Conservation (phyloP, 2,888 invertebrate species). For the Oscheius myriophilus region DNA sequence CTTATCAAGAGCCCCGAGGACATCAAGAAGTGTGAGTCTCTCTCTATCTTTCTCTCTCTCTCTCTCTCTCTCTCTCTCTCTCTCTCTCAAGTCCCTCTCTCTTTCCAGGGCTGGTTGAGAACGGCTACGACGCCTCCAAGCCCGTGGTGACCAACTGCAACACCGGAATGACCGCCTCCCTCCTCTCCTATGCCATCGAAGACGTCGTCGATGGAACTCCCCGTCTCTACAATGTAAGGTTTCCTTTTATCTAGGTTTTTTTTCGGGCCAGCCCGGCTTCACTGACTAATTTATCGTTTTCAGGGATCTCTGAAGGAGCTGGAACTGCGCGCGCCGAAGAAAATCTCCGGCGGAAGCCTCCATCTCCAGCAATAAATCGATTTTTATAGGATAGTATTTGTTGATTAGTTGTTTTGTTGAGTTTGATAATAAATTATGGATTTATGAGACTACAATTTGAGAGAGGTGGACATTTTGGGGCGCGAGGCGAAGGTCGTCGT, state of each 20-base stretch:
- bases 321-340: slow-evolving; percentile 60
- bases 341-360: slow-evolving; percentile 57
- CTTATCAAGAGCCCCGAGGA: slow-evolving; percentile 41
- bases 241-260: too few species aligned
- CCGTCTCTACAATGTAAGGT: slow-evolving; percentile 47
- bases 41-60: background rate
- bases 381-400: too few species aligned
- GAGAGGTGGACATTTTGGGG: slow-evolving; percentile 2
- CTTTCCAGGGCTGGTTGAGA: slow-evolving; percentile 28
- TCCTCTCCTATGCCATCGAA: slow-evolving; percentile 53
- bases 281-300: slow-evolving; percentile 8
- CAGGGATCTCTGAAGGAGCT: slow-evolving; percentile 66
- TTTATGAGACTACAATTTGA: background rate
- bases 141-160: slow-evolving; percentile 52
- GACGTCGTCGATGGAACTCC: slow-evolving; percentile 34
- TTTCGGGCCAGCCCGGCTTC: too few species aligned
- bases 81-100: background rate
- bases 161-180: slow-evolving; percentile 51
- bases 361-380: slow-evolving; percentile 33
- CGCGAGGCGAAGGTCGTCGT: background rate
- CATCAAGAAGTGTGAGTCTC: slow-evolving; percentile 39
- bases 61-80: background rate
- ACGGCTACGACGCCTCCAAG: slow-evolving; percentile 33
- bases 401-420: too few species aligned
- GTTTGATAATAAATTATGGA: too few species aligned